Base-by-base conservation (phyloP, 92 coral and sea anemone genomes). In the Porites cylindrica region DNA sequence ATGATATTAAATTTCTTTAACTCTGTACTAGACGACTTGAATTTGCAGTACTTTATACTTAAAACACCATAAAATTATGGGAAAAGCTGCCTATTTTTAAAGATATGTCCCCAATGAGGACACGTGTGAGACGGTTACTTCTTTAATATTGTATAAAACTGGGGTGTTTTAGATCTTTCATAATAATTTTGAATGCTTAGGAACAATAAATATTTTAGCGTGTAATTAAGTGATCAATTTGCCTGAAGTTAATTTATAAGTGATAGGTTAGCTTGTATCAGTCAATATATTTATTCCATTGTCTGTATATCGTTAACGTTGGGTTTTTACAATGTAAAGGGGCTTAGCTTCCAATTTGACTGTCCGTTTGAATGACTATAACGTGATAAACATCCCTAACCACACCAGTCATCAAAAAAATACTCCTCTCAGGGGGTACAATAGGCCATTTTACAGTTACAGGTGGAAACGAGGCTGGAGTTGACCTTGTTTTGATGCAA, bases 101-200 rank as follows among this genome's bases (percentile, higher is more conserved):
- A 54, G 38, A 70, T 21, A 17, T 54, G 54, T 23, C 21, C 6
- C 18, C 61, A 29, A 23, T 20, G 43, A 59, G 56, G 13, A 66
- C 60, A 61, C n/a, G 61, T 17, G 82, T 1, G 13, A 51, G 61
- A 63, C 66, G 75, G 10, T 79, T 12, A 67, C 38, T 78, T n/a
- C 54, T 21, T 24, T 67, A 24, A 6, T 67, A 38, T 38, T 38
- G 47, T 38, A 24, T 16, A 9, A 66, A 67, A 51, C 52, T 51
- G 17, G 60, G 47, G 3, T 32, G 75, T 82, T 82, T 59, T 69
- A 70, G 86, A 56, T 82, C 58, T 82, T 82, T 82, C 71, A 13
- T 14, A 56, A 70, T 70, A 67, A 13, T 19, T 7, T 8, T 2
- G 74, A 64, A 65, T 64, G 12, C 51, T 65, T n/a, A 64, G 21